Conservation (phyloP, 2,888 invertebrate species). For the Priocnemis perturbator region DNA sequence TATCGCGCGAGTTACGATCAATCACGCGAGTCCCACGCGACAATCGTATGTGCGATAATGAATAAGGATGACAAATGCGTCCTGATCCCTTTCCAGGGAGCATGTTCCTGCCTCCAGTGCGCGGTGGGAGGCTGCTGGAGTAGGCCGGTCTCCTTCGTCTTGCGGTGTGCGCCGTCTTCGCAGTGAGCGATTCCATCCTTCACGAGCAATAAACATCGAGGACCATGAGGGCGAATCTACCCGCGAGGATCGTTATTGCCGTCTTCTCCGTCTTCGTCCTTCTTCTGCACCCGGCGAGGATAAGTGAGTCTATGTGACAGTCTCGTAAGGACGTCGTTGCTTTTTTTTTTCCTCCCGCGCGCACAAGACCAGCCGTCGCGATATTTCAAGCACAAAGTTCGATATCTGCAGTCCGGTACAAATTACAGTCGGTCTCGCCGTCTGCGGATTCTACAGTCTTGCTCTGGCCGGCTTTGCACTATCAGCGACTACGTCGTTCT, state of each 20-base stretch:
- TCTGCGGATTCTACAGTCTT: too few species aligned
- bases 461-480: too few species aligned
- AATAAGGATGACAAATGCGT: slow-evolving; percentile 48
- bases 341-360: not conserved
- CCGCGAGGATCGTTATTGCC: slow-evolving; percentile 46
- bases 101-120: slow-evolving; percentile 65
- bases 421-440: too few species aligned
- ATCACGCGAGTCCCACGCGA: slow-evolving; percentile 51
- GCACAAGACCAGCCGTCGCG: too few species aligned
- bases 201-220: slow-evolving; percentile 29
- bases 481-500: too few species aligned
- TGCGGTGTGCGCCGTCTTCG: too few species aligned
- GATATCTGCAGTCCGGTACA: too few species aligned
- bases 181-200: not conserved
- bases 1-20: slow-evolving; percentile 43
- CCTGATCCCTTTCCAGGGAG: slow-evolving; percentile 58
- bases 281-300: slow-evolving; percentile 37
- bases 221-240: slow-evolving; percentile 51
- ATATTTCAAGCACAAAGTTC: too few species aligned
- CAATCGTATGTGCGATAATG: slow-evolving; percentile 20
- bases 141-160: slow-evolving; percentile 33
- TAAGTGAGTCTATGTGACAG: slow-evolving; percentile 28
- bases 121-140: slow-evolving; percentile 57
- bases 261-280: slow-evolving; percentile 48
- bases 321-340: not conserved